Base-by-base conservation (phyloP, 2,113 vertebrate species). In the Otocyon megalotis region DNA sequence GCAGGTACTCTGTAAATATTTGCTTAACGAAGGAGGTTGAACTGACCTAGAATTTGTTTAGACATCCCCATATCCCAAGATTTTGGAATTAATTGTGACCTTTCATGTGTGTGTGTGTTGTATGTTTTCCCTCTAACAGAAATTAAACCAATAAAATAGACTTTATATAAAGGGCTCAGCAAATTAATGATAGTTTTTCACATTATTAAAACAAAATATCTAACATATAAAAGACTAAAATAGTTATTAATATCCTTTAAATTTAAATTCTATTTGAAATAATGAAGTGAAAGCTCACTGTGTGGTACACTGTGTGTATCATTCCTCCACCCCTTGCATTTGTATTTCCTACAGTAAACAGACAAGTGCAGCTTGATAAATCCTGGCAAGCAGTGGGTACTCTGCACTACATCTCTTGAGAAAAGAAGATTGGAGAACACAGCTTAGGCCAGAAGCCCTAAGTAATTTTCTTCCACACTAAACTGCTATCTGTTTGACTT, bases 161-260 rank as follows among this genome's bases (percentile, higher is more conserved):
- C 16, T 43, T 89, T 65, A 43, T 79, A 15, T 86, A n/a, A 90
- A 63, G 28, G 4, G 3, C 3, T 37, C 37, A 80, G 50, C 65
- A 22, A 95, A 96, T 81, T 85, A 77, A 62, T 32, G 17, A 79
- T 37, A 84, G 35, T 22, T 95, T 89, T 85, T 95, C 62, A n/a
- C 53, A 85, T 93, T 74, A 30, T 79, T 91, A 84, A 83, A 96
- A 79, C 43, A 96, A 35, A 90, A 93, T 22, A 8, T 48, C 20
- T 53, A 89, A 80, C 35, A 43, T 17, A n/a, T 19, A 65, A 79
- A 43, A 85, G 50, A 35, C 53, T 63, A 87, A 97, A 86, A 48
- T 67, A 60, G 58, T 77, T 93, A 79, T 62, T n/a, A 88, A 58
- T 88, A 37, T 48, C 35, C 67, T 54, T 97, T 93, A 43, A 50